phyloP scores from a whole-genome alignment of 2,888 invertebrate genomes.

The Metellina segmentata region DNA sequence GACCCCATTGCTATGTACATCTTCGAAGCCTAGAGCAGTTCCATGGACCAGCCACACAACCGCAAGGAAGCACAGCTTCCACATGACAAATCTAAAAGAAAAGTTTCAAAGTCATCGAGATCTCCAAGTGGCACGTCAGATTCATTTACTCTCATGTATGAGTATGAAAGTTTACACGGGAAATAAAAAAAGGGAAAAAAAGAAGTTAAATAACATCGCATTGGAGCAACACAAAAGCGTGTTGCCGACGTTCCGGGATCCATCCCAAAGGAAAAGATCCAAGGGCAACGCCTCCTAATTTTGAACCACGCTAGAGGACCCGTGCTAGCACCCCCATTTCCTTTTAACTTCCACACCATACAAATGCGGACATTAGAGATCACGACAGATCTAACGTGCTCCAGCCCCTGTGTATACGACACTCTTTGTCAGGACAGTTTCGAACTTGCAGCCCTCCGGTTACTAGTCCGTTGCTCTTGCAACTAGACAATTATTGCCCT shows the following conservation, averaged over 20 bases:
- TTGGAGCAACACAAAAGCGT: too few species aligned
- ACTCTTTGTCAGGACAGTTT: too few species aligned
- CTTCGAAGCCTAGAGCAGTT: neutral
- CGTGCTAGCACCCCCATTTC: neutral
- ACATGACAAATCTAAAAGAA: slow-evolving; percentile 30
- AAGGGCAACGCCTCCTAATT: too few species aligned
- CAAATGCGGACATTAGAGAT: neutral
- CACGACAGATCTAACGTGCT: too few species aligned
- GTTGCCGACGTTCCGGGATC: too few species aligned
- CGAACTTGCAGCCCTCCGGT: too few species aligned
- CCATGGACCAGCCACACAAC: slow-evolving; percentile 57
- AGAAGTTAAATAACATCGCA: neutral
- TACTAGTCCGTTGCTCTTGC: too few species aligned
- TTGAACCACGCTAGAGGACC: too few species aligned
- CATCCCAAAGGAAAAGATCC: too few species aligned
- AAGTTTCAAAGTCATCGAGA: neutral
- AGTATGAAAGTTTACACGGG: neutral
- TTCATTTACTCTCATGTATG: neutral
- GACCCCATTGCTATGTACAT: neutral
- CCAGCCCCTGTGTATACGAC: too few species aligned
- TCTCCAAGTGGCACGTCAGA: neutral
- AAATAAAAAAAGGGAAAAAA: too few species aligned
- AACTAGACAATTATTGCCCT: too few species aligned
- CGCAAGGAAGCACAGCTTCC: slow-evolving; percentile 48
- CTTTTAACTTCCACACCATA: neutral